These are phyloP conservation scores for Myotis davidii DNA, from an alignment of 2,113 vertebrate species.

Conservation along the genomic window DNA sequence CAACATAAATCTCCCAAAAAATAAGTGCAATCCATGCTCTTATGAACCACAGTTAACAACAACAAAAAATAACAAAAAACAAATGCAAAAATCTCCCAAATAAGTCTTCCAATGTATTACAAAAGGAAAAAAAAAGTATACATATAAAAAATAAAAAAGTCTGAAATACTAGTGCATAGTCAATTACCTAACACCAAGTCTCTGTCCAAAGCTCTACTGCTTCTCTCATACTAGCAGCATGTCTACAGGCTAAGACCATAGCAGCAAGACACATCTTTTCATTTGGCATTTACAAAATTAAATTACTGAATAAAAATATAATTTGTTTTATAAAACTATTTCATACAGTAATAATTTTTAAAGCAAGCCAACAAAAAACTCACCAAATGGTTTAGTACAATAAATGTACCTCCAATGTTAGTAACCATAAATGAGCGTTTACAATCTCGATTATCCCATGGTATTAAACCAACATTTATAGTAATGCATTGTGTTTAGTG, in stretches of 20 bases:
- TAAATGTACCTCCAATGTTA: conserved; percentile 84
- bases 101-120: conserved; percentile 87
- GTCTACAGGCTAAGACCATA: conserved; percentile 90
- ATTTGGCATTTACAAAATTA: conserved; percentile 93
- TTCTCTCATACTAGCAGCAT: conserved; percentile 87
- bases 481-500: conserved; percentile 91
- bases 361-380: conserved; percentile 89
- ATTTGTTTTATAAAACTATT: conserved; percentile 92
- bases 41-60: conserved; percentile 80
- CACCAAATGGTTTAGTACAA: conserved; percentile 83
- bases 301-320: conserved; percentile 93
- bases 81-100: conserved; percentile 87
- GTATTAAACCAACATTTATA: conserved; percentile 83
- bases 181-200: conserved; percentile 83
- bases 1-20: conserved; percentile 91
- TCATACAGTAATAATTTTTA: conserved; percentile 89
- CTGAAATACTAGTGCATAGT: conserved; percentile 91
- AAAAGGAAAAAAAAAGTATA: conserved; percentile 73
- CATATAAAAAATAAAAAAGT: conserved; percentile 80
- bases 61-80: conserved; percentile 63
- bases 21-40: conserved; percentile 90
- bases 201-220: conserved; percentile 86
- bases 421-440: conserved; percentile 82
- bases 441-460: conserved; percentile 75
- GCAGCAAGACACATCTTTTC: conserved; percentile 90